phyloP scores from a whole-genome alignment of 2,888 invertebrate species.

The Brachynemurus nebulosus region DNA sequence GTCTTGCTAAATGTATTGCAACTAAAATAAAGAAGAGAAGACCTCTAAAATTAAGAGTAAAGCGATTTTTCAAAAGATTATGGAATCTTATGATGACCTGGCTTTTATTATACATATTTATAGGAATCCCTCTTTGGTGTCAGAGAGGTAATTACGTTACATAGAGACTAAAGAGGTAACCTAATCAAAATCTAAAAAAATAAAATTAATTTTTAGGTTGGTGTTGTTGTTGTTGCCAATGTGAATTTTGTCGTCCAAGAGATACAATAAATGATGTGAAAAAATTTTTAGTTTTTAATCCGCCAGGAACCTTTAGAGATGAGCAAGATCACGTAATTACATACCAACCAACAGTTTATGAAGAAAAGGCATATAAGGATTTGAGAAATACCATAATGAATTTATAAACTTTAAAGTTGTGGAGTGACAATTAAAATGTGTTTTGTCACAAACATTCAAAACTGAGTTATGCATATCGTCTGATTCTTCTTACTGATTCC shows the following conservation, averaged over 20 bases:
- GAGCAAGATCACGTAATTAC: conserved; percentile 27
- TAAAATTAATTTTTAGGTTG: conserved; percentile 33
- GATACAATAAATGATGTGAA: conserved; percentile 40
- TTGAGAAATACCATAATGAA: conserved; percentile 41
- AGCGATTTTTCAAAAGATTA: conserved; percentile 23
- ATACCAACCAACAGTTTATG: conserved; percentile 40
- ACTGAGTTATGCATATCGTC: too few relatives aligned
- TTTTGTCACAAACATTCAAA: too few relatives aligned
- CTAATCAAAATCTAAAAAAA: too few relatives aligned
- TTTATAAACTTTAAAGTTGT: too few relatives aligned
- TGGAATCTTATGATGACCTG: conserved; percentile 30
- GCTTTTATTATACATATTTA: conserved; percentile 30
- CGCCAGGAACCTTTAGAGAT: conserved; percentile 37
- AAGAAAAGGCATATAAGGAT: conserved; percentile 40
- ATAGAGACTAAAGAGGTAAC: too few relatives aligned
- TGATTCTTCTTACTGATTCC: too few relatives aligned
- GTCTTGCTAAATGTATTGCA: conserved; percentile 29
- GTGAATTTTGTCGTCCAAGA: conserved; percentile 41
- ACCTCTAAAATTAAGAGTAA: conserved; percentile 17
- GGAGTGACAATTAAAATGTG: too few relatives aligned
- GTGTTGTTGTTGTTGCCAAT: conserved; percentile 43
- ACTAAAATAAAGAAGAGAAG: conserved; percentile 26
- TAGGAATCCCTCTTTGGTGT: conserved; percentile 38
- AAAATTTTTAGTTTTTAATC: conserved; percentile 38
- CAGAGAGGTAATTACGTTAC: conserved; percentile 36